Evolutionary conservation across 2,113 vertebrate species (phyloP).

Genomic region (Eonycteris spelaea): DNA sequence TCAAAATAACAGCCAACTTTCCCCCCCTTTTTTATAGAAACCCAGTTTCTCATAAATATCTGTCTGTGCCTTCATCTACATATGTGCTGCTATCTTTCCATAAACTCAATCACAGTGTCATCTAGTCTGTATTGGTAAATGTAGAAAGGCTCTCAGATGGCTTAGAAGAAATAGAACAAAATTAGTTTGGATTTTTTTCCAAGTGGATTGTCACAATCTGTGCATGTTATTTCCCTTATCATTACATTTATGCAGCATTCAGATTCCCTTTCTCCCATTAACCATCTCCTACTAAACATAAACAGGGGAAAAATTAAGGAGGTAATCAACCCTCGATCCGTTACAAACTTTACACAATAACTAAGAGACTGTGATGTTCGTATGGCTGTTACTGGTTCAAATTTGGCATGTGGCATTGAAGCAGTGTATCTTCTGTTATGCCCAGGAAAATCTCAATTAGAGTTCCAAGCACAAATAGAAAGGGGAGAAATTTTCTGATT

Average conservation of each 20-base stretch:
- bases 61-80: constrained; percentile 57
- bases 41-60: constrained; percentile 33
- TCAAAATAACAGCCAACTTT: constrained; percentile 49
- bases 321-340: constrained; percentile 36
- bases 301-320: constrained; percentile 37
- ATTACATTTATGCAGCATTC: constrained; percentile 51
- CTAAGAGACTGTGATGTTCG: neutral
- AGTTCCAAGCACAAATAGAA: neutral
- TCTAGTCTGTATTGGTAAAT: constrained; percentile 61
- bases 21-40: constrained; percentile 31
- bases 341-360: constrained; percentile 29
- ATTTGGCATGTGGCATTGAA: constrained; percentile 11
- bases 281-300: constrained; percentile 34
- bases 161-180: constrained; percentile 71
- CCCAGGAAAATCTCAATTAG: constrained; percentile 28
- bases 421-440: neutral
- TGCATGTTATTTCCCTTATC: constrained; percentile 62
- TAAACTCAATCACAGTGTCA: constrained; percentile 54
- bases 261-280: constrained; percentile 43
- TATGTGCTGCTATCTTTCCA: constrained; percentile 66
- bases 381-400: neutral
- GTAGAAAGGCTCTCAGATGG: constrained; percentile 73
- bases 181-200: constrained; percentile 68
- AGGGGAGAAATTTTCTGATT: neutral
- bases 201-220: constrained; percentile 70